Percentiles rank a stretch among this genome's conserved stretches.
These are phyloP conservation scores for Danionella cerebrum DNA, from an alignment of 2,113 vertebrate species.

Conservation along the genomic window DNA sequence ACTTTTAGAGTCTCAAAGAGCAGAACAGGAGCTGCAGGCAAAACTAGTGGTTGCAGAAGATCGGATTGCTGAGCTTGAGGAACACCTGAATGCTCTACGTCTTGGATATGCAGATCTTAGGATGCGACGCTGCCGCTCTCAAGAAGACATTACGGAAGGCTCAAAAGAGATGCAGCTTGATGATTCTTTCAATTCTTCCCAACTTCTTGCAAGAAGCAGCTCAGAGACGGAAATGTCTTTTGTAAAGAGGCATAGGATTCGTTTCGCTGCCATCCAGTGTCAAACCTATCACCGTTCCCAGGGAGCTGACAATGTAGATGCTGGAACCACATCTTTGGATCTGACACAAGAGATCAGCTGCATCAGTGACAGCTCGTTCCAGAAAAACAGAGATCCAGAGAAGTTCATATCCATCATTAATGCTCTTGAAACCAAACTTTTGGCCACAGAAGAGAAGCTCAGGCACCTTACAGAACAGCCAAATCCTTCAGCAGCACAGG, in stretches of 20 bases:
- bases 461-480: constrained; percentile 75
- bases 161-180: constrained; percentile 44
- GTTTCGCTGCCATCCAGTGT: constrained; percentile 88
- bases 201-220: constrained; percentile 43
- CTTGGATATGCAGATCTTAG: constrained; percentile 57
- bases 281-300: constrained; percentile 80
- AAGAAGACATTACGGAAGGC: constrained; percentile 49
- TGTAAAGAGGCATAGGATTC: constrained; percentile 80
- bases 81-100: constrained; percentile 58
- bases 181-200: constrained; percentile 26
- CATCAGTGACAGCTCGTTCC: constrained; percentile 58
- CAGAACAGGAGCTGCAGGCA: constrained; percentile 62
- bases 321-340: constrained; percentile 65
- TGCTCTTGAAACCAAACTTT: constrained; percentile 82
- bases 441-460: constrained; percentile 84
- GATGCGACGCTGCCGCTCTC: constrained; percentile 50
- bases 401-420: constrained; percentile 87
- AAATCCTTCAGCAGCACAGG: constrained; percentile 59
- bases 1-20: constrained; percentile 47
- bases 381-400: constrained; percentile 70
- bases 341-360: constrained; percentile 67
- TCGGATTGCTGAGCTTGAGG: constrained; percentile 61
- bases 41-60: constrained; percentile 62
- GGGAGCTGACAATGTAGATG: constrained; percentile 60
- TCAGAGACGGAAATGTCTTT: constrained; percentile 61